Evolutionary conservation across 1,140 invertebrate species (phyloP), one percentile per base, ranked within the genome.

Genomic region (Drosophila kikkawai): DNA sequence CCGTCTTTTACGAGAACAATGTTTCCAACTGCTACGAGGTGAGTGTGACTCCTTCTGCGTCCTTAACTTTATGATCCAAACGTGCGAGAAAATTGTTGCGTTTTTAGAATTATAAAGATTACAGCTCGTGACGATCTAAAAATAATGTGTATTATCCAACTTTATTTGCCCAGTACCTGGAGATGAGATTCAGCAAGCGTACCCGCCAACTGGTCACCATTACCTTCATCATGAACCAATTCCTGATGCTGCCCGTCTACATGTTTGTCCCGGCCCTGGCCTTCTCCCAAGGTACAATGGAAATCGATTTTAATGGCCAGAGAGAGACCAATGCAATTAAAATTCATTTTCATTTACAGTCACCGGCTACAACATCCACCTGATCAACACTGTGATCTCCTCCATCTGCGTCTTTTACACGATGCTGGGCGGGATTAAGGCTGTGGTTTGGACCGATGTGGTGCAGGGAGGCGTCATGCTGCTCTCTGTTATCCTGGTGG

Each of bases 361-460:
- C 34, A 97, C 96, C 45, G 96, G 96, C n/a, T 93, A 97, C 6
- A 95, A 95, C 68, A 93, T 96, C 32, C 96, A 96, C 82, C 83
- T 95, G 42, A 95, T 96, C 41, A 96, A 97, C 44, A 93, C 95
- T 7, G 85, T 96, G 4, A 95, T 97, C 22, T 96, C 96, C 58
- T 93, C 95, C 26, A 94, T 97, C 17, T 97, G 97, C 92, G 96
- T 97, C 47, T 96, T 97, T 86, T 98, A 98, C 87, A 97, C 97
- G 4, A 95, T 96, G 67, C 83, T 97, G 92, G 97, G 97, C 71
- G 97, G 97, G 2, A 94, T 98, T 64, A 97, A 97, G 93, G 97
- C 97, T 1, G 97, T 98, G 2, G 95, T 98, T 29, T 97, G 96
- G 97, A 98, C 97, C 1, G 97, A 98, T 93, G 95, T 96, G 0